Base-by-base conservation (phyloP, 2,888 invertebrate genomes). In the Miltochrista miniata region DNA sequence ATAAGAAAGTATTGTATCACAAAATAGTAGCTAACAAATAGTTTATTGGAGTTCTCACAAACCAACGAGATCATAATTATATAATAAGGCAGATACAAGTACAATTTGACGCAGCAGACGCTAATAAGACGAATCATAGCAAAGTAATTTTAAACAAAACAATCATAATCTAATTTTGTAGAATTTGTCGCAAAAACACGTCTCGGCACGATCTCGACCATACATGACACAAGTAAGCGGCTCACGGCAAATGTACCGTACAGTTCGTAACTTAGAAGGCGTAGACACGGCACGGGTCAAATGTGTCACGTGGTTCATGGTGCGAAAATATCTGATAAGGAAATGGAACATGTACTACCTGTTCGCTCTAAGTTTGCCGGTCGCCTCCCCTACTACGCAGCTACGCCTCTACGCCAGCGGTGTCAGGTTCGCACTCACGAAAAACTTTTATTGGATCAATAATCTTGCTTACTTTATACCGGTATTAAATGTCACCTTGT, bases 171-270 rank as follows among this genome's bases (percentile, higher is more conserved):
- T 57, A 51, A 61, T 64, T 62, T 47, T 48, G 50, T 48, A 42
- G 46, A 52, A 62, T 63, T 64, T 63, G 64, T 59, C 59, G 60
- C 56, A 38, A 70, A 77, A 79, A 76, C 72, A 68, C 74, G 69
- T 77, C 70, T 72, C 74, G 71, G 49, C 44, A 47, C 40, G 40
- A 58, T 64, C 62, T 56, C 64, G 49, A 36, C 51, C 55, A 41
- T 59, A 48, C 64, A 62, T 48, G 57, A 68, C 57, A 69, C 74
- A 76, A 70, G 74, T 75, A 67, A 74, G 67, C 59, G 62, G 68
- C 63, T 70, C 73, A 53, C 54, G 65, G 68, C 71, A 73, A 76
- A 76, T 79, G 70, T 83, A 83, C 84, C 83, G 83, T 81, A 81
- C 74, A 71, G 54, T 63, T 56, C 55, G 74, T 72, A 74, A 75